Conservation (phyloP, 2,113 vertebrate genomes). For the Sylvilagus bachmani region DNA sequence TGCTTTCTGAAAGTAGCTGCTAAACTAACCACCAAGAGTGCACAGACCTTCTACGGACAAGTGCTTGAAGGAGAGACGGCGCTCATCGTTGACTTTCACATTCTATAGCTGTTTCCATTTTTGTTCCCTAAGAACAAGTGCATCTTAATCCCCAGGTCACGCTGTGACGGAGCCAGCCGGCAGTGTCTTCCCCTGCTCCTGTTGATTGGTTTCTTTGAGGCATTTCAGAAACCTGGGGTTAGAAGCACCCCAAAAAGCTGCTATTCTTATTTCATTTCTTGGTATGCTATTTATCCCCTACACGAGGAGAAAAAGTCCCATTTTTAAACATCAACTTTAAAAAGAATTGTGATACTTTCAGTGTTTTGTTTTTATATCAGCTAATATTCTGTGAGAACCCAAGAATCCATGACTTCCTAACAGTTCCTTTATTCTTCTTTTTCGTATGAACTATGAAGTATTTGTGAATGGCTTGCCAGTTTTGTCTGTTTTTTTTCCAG, state of each 20-base stretch:
- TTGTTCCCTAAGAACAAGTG: background rate
- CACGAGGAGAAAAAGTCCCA: background rate
- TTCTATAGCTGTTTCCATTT: background rate
- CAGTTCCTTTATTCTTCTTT: background rate
- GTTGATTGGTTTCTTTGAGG: background rate
- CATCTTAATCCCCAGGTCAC: background rate
- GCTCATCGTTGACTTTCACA: background rate
- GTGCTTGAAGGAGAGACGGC: background rate
- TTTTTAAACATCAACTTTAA: conserved; percentile 25
- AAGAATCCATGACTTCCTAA: background rate
- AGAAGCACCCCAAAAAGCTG: background rate
- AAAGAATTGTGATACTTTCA: background rate
- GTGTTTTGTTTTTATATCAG: background rate
- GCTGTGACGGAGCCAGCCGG: background rate
- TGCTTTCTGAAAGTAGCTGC: background rate
- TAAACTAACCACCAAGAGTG: background rate
- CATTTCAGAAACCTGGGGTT: background rate
- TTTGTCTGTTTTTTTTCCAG: background rate
- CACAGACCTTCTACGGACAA: background rate
- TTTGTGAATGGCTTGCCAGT: background rate
- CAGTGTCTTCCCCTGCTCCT: no score
- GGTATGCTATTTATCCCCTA: background rate
- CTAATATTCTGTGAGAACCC: background rate
- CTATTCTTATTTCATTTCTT: background rate
- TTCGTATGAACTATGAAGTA: background rate